Base-by-base conservation (phyloP, 2,888 invertebrate genomes). In the Morpho deidamia region DNA sequence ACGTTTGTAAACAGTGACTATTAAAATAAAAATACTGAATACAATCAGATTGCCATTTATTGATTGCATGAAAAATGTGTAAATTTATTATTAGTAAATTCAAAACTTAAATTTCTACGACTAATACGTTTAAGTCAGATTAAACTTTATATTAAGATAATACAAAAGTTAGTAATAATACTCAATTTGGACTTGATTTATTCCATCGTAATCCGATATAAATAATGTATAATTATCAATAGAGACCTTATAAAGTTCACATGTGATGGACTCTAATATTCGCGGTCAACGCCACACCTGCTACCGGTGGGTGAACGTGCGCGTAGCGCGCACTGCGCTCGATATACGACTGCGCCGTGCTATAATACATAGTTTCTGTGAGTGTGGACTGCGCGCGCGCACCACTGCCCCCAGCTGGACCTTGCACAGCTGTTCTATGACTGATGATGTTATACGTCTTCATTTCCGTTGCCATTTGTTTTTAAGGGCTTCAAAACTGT, bases 321-420 rank as follows among this genome's bases (percentile, higher is more conserved):
- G 84, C 83, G 78, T 74, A 65, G 82, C 81, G 83, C 84, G 82
- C 83, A 65, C 78, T 72, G 81, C 84, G 83, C 84, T 74, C 71
- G 66, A 56, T 60, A 41, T 71, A 64, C 68, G 74, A 79, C 80
- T 81, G 74, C 58, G 57, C 49, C 51, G 44, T 44, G 58, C 47
- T 47, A 32, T 32, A 32, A 11, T 39, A 47, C 46, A 14, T 35
- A 37, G 35, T 33, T 11, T 37, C 37, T 37, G 33, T 11, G 10
- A 39, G 11, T 39, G 45, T n/a, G 58, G 52, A 52, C 55, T 49
- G 58, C 53, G 61, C 63, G 61, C 58, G 57, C 51, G 60, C 66
- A 61, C 53, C 55, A 43, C 57, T 57, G 46, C 61, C n/a, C 62
- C 52, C 74, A 72, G 55, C 48, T 43, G 58, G 58, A 58, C 55